Evolutionary conservation across 1,140 invertebrate species (phyloP), one percentile per base, ranked within the genome.

Genomic region (Penaeus chinensis): DNA sequence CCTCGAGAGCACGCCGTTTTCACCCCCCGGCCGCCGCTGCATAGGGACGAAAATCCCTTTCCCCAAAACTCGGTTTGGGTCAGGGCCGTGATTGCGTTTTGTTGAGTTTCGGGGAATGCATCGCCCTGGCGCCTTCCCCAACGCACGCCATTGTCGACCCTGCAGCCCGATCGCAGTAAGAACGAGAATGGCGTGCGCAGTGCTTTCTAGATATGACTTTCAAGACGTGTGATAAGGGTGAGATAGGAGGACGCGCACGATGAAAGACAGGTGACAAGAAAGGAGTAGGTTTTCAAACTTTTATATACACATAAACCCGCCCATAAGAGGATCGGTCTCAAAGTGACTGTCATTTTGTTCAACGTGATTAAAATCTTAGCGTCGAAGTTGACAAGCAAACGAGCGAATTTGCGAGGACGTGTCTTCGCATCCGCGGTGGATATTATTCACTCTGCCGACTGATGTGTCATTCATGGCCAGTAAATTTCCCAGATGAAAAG

Each of bases 251-350:
- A 66, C 32, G 81, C 32, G 66, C 81, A 69, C 81, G 81, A 82
- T 82, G 81, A 82, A 18, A 82, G 81, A 82, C 81, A 82, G 81
- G 81, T 82, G 81, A 82, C 81, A 82, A 69, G 63, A 65, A 69
- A 69, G 81, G 66, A 66, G 81, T 69, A 69, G 63, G 62, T 82
- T 82, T 82, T 82, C 63, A 82, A 82, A 82, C 81, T 82, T 82
- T 82, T 82, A 82, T 82, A 82, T 47, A 82, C 81, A 82, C 81
- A 82, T 82, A 82, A 82, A 82, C 81, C 32, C 37, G 8, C n/a
- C 19, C 32, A 54, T 54, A 54, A 54, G 54, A 54, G 54, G 54
- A 54, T 54, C 54, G 54, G 54, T 54, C 27, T 13, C 54, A 18
- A 27, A 22, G n/a, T 77, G 76, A 20, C 76, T 77, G 76, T 77